Percentiles rank a stretch among this genome's conserved stretches.
Conservation (phyloP, 1,140 invertebrate genomes). For the Bathynomus jamesi region DNA sequence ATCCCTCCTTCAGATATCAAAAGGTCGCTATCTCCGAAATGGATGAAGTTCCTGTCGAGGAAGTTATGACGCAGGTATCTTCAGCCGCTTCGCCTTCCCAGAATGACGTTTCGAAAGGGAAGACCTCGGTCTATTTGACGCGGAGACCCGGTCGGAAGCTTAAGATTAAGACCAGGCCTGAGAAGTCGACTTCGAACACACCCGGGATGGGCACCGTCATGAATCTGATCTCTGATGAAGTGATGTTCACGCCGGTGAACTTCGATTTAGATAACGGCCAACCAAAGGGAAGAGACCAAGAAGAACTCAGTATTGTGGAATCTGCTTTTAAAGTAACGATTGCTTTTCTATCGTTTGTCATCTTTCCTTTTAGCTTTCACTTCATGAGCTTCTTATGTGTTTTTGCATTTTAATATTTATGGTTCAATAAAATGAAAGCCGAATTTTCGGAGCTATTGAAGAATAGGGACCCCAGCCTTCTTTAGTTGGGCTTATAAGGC, state of each 20-base stretch:
- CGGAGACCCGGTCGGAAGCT: background rate
- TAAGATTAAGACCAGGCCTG: background rate
- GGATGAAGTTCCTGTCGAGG: background rate
- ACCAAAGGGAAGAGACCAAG: constrained; percentile 28
- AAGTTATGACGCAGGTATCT: no score
- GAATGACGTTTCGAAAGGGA: background rate
- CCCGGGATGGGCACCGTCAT: background rate
- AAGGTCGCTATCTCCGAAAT: constrained; percentile 29
- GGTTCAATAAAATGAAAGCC: no score
- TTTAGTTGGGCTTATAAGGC: no score
- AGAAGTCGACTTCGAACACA: background rate
- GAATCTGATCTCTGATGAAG: background rate
- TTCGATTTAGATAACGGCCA: constrained; percentile 20
- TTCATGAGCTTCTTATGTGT: no score
- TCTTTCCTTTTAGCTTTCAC: no score
- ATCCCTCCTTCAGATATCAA: constrained; percentile 31
- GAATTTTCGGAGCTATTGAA: no score
- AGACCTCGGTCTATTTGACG: background rate
- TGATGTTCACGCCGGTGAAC: constrained; percentile 9
- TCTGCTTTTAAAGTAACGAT: constrained; percentile 35
- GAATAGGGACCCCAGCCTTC: no score
- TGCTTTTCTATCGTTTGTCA: no score
- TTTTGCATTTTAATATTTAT: no score
- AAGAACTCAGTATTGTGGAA: constrained; percentile 34
- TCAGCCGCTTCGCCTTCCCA: background rate